phyloP scores from a whole-genome alignment of 1,140 invertebrate species.

The Eurosta solidaginis region DNA sequence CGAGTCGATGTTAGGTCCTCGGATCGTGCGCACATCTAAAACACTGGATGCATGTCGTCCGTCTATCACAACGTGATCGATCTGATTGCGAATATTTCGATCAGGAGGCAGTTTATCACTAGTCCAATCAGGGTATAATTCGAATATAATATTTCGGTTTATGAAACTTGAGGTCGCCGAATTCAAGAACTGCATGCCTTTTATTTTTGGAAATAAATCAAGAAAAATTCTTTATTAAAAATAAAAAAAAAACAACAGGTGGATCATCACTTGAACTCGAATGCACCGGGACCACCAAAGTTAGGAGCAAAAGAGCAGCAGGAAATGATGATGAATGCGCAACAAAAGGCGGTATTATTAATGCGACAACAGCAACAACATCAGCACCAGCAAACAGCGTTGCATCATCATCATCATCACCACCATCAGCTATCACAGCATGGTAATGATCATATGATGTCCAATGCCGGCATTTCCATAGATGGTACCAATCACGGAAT shows the following conservation, averaged over 20 bases:
- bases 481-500: constrained; percentile 44
- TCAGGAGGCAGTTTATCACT: neutral
- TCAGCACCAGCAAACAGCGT: neutral
- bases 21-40: too few relatives aligned
- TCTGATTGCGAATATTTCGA: too few relatives aligned
- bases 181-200: too few relatives aligned
- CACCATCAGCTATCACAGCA: constrained; percentile 1
- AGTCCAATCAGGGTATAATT: too few relatives aligned
- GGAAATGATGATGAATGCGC: constrained; percentile 43
- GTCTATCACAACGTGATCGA: too few relatives aligned
- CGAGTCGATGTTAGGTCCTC: too few relatives aligned
- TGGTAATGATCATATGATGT: constrained; percentile 28
- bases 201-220: too few relatives aligned
- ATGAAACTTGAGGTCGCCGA: too few relatives aligned
- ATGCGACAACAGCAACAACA: constrained; percentile 45
- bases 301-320: constrained; percentile 43
- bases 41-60: too few relatives aligned
- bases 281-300: constrained; percentile 64
- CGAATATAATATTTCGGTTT: too few relatives aligned
- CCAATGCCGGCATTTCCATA: constrained; percentile 25
- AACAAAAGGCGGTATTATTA: constrained; percentile 60
- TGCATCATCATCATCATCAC: constrained; percentile 22
- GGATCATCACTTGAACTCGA: constrained; percentile 60
- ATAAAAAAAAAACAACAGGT: too few relatives aligned
- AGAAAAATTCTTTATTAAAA: too few relatives aligned